These are phyloP conservation scores for Cenopis cana DNA, from an alignment of 2,888 invertebrate species.

Conservation along the genomic window DNA sequence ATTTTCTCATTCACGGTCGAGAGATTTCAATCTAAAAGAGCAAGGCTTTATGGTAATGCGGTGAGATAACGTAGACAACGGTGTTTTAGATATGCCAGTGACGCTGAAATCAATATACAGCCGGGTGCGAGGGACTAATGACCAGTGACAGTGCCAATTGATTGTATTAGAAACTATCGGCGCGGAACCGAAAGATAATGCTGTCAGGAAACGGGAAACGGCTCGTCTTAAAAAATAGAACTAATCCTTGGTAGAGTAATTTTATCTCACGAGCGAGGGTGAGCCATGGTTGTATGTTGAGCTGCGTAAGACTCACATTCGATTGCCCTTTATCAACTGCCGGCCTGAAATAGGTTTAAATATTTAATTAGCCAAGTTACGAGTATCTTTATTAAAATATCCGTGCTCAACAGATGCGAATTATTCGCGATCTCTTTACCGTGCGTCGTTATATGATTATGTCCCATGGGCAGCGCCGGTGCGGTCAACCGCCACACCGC, in stretches of 20 bases:
- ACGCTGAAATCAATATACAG: slow-evolving; percentile 45
- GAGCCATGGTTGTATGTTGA: too few species aligned
- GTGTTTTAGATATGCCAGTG: slow-evolving; percentile 16
- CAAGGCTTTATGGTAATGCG: slow-evolving; percentile 51
- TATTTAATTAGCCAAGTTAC: too few species aligned
- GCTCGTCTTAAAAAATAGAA: neutral
- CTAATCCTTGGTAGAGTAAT: neutral
- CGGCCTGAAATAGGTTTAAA: too few species aligned
- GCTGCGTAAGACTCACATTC: too few species aligned
- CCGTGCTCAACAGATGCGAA: too few species aligned
- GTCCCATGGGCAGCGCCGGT: neutral
- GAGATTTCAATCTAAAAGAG: slow-evolving; percentile 56
- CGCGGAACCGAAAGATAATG: slow-evolving; percentile 1
- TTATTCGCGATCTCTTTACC: neutral
- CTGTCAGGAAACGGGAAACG: slow-evolving; percentile 6
- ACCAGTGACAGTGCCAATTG: slow-evolving; percentile 40
- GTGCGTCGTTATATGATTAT: neutral
- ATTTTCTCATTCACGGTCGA: slow-evolving; percentile 57
- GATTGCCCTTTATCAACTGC: too few species aligned
- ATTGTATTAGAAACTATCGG: slow-evolving; percentile 32
- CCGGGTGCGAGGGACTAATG: slow-evolving; percentile 45
- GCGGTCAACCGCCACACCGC: slow-evolving; percentile 3
- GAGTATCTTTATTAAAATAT: too few species aligned
- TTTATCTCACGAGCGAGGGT: too few species aligned
- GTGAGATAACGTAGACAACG: slow-evolving; percentile 42